phyloP scores from a whole-genome alignment of 2,113 vertebrate species.

The Labrus mixtus region DNA sequence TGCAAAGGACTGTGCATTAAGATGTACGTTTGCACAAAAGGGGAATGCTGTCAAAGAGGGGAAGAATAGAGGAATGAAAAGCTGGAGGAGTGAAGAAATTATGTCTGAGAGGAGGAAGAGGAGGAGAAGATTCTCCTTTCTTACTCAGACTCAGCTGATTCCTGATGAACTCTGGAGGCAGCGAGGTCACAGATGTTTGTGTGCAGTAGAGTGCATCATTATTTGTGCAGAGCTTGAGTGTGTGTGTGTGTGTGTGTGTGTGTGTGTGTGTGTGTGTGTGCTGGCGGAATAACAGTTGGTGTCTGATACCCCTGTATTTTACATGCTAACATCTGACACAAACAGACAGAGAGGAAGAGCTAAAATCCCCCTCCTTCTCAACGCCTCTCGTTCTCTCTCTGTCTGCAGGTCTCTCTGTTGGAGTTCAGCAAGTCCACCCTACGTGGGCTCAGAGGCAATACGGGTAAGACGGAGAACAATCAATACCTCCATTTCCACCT shows the following conservation, averaged over 20 bases:
- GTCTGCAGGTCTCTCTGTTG: slow-evolving; percentile 89
- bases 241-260: neutral
- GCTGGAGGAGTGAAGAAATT: slow-evolving; percentile 47
- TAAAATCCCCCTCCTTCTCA: slow-evolving; percentile 33
- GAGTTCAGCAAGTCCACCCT: slow-evolving; percentile 94
- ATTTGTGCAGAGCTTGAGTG: slow-evolving; percentile 32
- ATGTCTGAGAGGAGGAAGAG: slow-evolving; percentile 33
- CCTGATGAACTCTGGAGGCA: slow-evolving; percentile 61
- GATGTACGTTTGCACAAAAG: slow-evolving; percentile 35
- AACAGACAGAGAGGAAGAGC: slow-evolving; percentile 32
- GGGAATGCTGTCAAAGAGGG: slow-evolving; percentile 33
- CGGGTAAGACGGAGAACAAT: slow-evolving; percentile 87
- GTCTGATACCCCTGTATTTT: slow-evolving; percentile 34
- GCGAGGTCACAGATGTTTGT: slow-evolving; percentile 65
- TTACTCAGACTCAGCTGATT: slow-evolving; percentile 65
- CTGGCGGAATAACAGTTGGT: slow-evolving; percentile 25
- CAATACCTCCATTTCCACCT: slow-evolving; percentile 53
- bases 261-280: slow-evolving; percentile 2
- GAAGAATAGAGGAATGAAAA: slow-evolving; percentile 23
- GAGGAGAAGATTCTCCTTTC: slow-evolving; percentile 55
- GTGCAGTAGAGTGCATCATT: slow-evolving; percentile 37
- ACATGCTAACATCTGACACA: slow-evolving; percentile 43
- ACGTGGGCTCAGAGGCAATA: slow-evolving; percentile 94
- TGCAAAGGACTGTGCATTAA: slow-evolving; percentile 30
- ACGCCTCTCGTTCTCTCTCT: slow-evolving; percentile 30